Conservation (phyloP, 2,113 vertebrate genomes). For the Sterrhoptilus dennistouni region DNA sequence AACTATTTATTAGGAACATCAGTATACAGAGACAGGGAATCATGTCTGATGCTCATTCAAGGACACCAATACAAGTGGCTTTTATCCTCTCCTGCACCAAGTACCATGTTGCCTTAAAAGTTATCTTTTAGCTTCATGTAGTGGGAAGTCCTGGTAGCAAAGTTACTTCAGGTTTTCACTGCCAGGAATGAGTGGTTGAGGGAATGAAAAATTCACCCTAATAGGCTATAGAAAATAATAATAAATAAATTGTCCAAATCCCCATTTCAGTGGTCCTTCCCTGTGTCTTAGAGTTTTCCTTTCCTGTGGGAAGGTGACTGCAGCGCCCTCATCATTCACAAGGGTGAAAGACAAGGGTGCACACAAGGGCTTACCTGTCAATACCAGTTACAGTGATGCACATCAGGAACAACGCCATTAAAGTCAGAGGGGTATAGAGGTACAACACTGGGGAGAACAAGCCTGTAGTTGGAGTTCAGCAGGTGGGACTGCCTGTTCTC, state of each 20-base stretch:
- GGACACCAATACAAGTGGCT: background rate
- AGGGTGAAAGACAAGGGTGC: background rate
- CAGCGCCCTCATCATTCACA: background rate
- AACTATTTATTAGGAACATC: background rate
- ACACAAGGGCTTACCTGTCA: background rate
- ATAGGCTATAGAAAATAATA: background rate
- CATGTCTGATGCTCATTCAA: background rate
- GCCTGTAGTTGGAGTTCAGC: background rate
- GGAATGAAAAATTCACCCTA: background rate
- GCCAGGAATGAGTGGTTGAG: background rate
- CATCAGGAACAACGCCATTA: background rate
- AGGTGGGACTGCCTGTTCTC: background rate
- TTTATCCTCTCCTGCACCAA: background rate
- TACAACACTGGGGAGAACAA: background rate
- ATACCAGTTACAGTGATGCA: background rate
- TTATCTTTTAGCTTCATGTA: background rate
- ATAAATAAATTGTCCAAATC: background rate
- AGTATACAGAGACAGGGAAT: background rate
- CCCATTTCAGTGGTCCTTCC: background rate
- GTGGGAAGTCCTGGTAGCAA: background rate
- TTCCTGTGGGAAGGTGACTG: background rate
- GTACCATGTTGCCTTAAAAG: background rate
- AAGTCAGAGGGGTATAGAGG: background rate
- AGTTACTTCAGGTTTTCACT: background rate
- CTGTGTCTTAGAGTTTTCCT: background rate